Base-by-base conservation (phyloP, 2,888 invertebrate species). In the Rutpela maculata region DNA sequence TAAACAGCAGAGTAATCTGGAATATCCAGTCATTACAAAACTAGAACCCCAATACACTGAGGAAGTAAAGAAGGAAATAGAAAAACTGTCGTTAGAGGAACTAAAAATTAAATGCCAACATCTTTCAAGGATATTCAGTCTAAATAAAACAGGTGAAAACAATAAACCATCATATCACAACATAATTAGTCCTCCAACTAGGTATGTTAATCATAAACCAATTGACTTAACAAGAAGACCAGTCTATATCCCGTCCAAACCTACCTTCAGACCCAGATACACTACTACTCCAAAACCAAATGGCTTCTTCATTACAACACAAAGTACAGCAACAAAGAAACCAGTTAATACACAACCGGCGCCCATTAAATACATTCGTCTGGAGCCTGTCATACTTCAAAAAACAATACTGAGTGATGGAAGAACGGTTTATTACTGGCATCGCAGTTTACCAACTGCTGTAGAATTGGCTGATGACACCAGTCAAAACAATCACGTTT, bases 371-470 rank as follows among this genome's bases (percentile, higher is more conserved):
- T 88, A 87, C 75, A 88, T 89, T 17, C 86, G 88, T 75, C 82
- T 88, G n/a, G 89, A 89, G 80, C 89, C 90, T 5, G 86, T 89
- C n/a, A 87, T 89, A 31, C 81, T 89, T 62, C 89, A 89, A 78
- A 89, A 89, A 84, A 88, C 88, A 7, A 84, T 88, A 57, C 76
- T 89, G 60, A 87, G 85, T 60, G 88, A 89, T 75, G 90, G 90
- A 5, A 84, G 88, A 78, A 87, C 85, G 0, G 80, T 89, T 43
- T 89, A 88, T 78, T 88, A 89, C 77, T 89, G 89, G 88, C 88
- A 87, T 75, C 88, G 86, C 80, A 86, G 86, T 71, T 78, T 89
- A 35, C 89, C 89, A 9, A 86, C 86, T 31, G 78, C 87, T 15
- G 82, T 82, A 12, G 81, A 81, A 55, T 75, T 78, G 50, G 73